phyloP scores from a whole-genome alignment of 1,140 invertebrate species.

The Hypothenemus hampei region DNA sequence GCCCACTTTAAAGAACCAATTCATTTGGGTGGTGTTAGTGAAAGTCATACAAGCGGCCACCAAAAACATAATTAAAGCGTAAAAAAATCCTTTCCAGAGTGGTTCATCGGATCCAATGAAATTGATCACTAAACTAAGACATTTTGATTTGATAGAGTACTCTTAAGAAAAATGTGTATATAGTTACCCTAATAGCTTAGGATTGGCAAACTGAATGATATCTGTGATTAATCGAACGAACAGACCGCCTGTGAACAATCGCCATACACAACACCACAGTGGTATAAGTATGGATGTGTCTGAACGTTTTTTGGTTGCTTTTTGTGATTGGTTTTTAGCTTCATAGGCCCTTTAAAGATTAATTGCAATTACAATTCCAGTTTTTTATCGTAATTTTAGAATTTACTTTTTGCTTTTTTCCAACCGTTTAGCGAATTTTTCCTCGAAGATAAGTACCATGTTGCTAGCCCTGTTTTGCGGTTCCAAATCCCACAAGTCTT shows the following conservation, averaged over 20 bases:
- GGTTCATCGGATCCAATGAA: conserved; percentile 60
- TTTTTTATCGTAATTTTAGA: no score
- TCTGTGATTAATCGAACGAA: conserved; percentile 78
- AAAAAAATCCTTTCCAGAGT: conserved; percentile 83
- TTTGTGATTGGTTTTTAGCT: no score
- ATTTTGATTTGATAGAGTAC: no score
- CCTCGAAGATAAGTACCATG: conserved; percentile 78
- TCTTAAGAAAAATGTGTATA: no score
- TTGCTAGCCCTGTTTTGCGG: conserved; percentile 71
- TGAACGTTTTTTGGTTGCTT: conserved; percentile 58
- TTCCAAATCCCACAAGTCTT: conserved; percentile 87
- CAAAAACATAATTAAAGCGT: conserved; percentile 69
- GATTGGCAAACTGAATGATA: conserved; percentile 80
- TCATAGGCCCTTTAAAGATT: no score
- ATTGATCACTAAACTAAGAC: conserved; percentile 65
- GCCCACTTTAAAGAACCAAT: conserved; percentile 85
- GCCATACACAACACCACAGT: conserved; percentile 73
- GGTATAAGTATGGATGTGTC: conserved; percentile 68
- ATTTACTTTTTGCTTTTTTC: conserved; percentile 54
- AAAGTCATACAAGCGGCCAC: conserved; percentile 81
- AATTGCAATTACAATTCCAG: no score
- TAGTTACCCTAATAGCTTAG: conserved; percentile 63
- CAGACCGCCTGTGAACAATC: conserved; percentile 76
- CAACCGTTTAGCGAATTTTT: conserved; percentile 66
- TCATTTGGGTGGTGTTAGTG: conserved; percentile 84